Conservation (phyloP, 2,113 vertebrate genomes). For the Zootoca vivipara region DNA sequence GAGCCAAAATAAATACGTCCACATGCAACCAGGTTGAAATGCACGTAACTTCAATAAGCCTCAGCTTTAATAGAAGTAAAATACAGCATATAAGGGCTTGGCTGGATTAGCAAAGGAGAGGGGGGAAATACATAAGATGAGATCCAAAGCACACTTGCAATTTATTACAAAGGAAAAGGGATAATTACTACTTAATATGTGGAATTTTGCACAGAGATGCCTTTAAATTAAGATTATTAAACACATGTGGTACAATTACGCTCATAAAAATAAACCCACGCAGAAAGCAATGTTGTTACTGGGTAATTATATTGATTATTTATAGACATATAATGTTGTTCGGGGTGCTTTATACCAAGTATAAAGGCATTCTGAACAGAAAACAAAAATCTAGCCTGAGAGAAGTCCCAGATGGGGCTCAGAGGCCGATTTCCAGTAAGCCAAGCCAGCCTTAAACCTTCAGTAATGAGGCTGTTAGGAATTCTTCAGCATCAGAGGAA, state of each 20-base stretch:
- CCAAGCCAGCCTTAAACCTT: not conserved
- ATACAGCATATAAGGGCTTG: constrained; percentile 54
- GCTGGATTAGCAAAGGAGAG: constrained; percentile 43
- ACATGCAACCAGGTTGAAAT: constrained; percentile 57
- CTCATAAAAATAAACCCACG: constrained; percentile 26
- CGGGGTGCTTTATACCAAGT: constrained; percentile 17
- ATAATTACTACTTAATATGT: constrained; percentile 51
- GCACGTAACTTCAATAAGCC: constrained; percentile 39
- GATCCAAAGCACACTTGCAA: constrained; percentile 56
- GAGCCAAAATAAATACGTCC: constrained; percentile 71
- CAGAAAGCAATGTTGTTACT: not conserved
- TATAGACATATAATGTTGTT: constrained; percentile 28
- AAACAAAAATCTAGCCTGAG: constrained; percentile 17
- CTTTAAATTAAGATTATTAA: constrained; percentile 55
- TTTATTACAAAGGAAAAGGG: constrained; percentile 46
- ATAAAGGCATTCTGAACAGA: constrained; percentile 11
- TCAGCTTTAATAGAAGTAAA: constrained; percentile 57
- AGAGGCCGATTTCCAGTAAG: not conserved
- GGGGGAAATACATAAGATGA: constrained; percentile 13
- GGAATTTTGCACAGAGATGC: constrained; percentile 48
- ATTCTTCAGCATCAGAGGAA: not conserved
- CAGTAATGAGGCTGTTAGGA: not conserved
- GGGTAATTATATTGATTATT: constrained; percentile 15
- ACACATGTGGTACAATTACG: constrained; percentile 44
- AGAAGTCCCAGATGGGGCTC: constrained; percentile 14